Conservation (phyloP, 2,797 vertebrate genomes). For the Phylloscopus collybita region DNA sequence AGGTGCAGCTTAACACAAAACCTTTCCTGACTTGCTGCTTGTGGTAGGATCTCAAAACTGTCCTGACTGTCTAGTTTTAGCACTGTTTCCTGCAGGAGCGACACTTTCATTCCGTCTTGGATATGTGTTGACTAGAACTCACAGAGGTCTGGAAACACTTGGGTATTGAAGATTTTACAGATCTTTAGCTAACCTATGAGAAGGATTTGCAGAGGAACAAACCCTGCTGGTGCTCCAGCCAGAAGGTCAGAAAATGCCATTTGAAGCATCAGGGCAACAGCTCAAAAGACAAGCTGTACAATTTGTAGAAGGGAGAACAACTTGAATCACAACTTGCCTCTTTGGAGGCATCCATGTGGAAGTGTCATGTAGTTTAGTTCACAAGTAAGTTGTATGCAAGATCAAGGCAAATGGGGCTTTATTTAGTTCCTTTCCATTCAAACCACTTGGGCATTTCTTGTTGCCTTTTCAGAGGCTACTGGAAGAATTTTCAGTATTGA, state of each 20-base stretch:
- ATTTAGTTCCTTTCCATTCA: not conserved
- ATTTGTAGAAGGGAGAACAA: not conserved
- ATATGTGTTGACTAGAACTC: not conserved
- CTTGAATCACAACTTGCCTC: not conserved
- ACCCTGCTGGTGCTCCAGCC: not conserved
- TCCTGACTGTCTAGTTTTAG: not conserved
- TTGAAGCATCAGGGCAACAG: not conserved
- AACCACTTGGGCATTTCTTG: not conserved
- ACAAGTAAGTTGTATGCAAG: not conserved
- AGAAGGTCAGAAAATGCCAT: not conserved
- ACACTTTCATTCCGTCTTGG: not conserved
- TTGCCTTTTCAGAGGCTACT: not conserved
- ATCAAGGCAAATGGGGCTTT: not conserved
- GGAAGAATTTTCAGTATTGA: slow-evolving; percentile 7
- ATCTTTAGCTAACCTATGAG: not conserved
- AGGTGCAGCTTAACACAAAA: not conserved
- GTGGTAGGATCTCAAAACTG: not conserved
- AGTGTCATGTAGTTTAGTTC: not conserved
- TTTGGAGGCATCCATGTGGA: not conserved
- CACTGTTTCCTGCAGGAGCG: not conserved
- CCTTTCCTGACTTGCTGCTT: not conserved
- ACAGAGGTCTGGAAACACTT: not conserved
- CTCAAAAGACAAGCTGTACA: not conserved
- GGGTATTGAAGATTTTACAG: not conserved
- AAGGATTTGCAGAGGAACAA: not conserved